Evolutionary conservation across 2,888 invertebrate genomes (phyloP).

Genomic region (Dinocampus coccinellae): DNA sequence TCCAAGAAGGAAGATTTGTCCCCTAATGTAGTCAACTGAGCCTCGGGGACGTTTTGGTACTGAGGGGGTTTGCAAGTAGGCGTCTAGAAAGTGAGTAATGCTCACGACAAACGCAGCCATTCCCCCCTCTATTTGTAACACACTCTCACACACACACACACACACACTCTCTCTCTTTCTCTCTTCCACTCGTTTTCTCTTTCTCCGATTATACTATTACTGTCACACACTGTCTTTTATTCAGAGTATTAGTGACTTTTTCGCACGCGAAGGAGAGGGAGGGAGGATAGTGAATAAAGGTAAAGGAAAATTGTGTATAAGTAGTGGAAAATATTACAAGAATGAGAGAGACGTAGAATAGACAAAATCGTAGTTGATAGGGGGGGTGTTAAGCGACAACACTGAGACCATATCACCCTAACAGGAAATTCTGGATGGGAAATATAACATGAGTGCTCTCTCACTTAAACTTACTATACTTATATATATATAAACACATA

Average conservation of each 20-base stretch:
- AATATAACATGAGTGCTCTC: conserved; percentile 15
- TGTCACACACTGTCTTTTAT: no score
- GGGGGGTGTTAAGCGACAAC: conserved; percentile 70
- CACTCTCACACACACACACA: not conserved
- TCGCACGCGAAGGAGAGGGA: conserved; percentile 37
- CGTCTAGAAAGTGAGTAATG: conserved; percentile 69
- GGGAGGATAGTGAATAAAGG: conserved; percentile 17
- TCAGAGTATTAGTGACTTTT: not conserved
- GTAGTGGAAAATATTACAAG: no score
- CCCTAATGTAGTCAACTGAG: conserved; percentile 68
- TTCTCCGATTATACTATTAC: no score
- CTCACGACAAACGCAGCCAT: conserved; percentile 68
- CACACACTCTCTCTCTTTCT: not conserved
- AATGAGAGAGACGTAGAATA: conserved; percentile 26
- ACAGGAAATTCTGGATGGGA: conserved; percentile 25
- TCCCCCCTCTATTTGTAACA: conserved; percentile 1
- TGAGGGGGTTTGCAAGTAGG: conserved; percentile 56
- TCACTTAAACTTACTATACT: conserved; percentile 32
- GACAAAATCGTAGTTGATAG: conserved; percentile 66
- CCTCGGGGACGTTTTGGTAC: conserved; percentile 54
- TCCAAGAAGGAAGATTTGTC: conserved; percentile 63
- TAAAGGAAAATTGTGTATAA: no score
- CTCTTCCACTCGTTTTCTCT: no score
- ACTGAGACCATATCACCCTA: conserved; percentile 60
- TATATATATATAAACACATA: no score